Conservation (phyloP, 92 coral and sea anemone species). For the Epizoanthus illoricatus region DNA sequence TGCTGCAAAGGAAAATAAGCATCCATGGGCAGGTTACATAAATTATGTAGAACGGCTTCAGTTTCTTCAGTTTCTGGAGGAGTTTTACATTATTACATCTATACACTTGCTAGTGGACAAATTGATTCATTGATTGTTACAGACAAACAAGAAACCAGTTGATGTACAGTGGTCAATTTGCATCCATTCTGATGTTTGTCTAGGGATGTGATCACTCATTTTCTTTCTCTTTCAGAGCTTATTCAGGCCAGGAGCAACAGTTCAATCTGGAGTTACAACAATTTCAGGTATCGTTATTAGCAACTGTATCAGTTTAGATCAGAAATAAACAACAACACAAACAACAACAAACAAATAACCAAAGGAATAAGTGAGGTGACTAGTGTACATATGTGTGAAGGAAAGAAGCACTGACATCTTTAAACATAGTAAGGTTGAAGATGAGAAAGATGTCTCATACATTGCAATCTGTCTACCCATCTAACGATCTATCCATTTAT, state of each 20-base stretch:
- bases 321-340: not conserved
- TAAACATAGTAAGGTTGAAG: too few species aligned
- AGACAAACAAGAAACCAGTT: too few species aligned
- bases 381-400: too few species aligned
- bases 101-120: too few species aligned
- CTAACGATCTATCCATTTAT: not conserved
- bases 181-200: not conserved
- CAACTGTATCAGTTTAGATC: not conserved
- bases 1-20: too few species aligned
- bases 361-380: not conserved
- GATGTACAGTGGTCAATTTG: not conserved
- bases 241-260: constrained; percentile 41
- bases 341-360: not conserved
- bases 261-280: constrained; percentile 58
- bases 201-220: not conserved
- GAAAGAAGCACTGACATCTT: too few species aligned
- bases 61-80: too few species aligned
- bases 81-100: too few species aligned
- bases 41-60: too few species aligned
- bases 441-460: too few species aligned
- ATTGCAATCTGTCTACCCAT: not conserved
- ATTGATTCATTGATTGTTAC: too few species aligned
- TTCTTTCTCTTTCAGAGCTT: constrained; percentile 24
- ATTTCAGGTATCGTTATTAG: constrained; percentile 51
- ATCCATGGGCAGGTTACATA: too few species aligned